These are phyloP conservation scores for Falco columbarius DNA, from an alignment of 2,797 vertebrate species.

Conservation along the genomic window DNA sequence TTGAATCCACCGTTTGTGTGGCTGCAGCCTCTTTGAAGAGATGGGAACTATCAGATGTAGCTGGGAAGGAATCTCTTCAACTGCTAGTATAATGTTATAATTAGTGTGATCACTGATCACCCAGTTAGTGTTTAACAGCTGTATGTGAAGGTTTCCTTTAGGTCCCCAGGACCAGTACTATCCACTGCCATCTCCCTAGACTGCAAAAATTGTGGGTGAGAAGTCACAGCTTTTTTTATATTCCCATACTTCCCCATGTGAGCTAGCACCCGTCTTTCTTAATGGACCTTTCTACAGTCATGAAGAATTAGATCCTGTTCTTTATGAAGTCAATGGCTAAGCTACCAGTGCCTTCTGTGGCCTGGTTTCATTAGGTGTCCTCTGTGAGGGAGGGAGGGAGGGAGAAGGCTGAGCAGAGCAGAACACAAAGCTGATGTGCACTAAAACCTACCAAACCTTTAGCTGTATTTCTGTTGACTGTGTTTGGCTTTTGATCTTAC, in stretches of 20 bases:
- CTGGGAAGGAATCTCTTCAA: neutral
- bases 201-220: neutral
- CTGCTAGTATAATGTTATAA: neutral
- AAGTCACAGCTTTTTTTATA: neutral
- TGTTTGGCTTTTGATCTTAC: neutral
- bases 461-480: neutral
- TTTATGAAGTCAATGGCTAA: neutral
- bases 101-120: neutral
- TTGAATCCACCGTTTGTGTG: neutral
- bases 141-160: neutral
- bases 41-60: neutral
- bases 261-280: neutral
- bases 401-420: neutral
- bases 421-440: neutral
- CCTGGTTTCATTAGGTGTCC: neutral
- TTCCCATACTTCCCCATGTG: neutral
- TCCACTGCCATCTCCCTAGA: neutral
- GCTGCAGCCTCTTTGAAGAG: conserved; percentile 9
- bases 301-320: neutral
- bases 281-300: neutral
- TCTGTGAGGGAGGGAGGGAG: neutral
- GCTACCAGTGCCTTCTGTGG: neutral
- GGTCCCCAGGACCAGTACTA: neutral
- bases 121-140: neutral
- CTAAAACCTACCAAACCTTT: neutral